Percentiles rank a stretch among this genome's conserved stretches.
Evolutionary conservation across 2,797 vertebrate genomes (phyloP).

Genomic region (Fistularia tabacaria): DNA sequence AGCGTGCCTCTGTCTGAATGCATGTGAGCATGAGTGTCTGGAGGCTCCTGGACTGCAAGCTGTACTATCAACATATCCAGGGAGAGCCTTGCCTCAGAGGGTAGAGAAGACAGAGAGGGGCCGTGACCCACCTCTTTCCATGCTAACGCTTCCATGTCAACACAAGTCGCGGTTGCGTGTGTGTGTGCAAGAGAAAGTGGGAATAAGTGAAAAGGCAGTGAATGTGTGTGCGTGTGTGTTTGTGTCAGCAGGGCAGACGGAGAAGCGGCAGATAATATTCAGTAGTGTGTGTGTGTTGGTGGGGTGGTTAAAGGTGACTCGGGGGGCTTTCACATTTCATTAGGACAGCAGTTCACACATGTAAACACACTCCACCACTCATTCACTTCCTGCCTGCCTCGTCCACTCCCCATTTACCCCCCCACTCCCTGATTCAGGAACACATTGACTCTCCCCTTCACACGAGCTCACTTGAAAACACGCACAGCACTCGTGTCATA

Average conservation of each 20-base stretch:
- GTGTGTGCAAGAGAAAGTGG: slow-evolving; percentile 5
- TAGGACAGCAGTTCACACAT: slow-evolving; percentile 51
- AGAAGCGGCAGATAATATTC: slow-evolving; percentile 11
- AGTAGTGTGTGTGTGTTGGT: slow-evolving; percentile 4
- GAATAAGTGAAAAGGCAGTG: background rate
- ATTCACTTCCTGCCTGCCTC: slow-evolving; percentile 43
- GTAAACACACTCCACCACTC: slow-evolving; percentile 40
- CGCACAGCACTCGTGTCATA: slow-evolving; percentile 27
- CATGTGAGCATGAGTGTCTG: slow-evolving; percentile 35
- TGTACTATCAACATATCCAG: slow-evolving; percentile 55
- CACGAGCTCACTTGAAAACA: slow-evolving; percentile 36
- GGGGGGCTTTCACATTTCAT: slow-evolving; percentile 66
- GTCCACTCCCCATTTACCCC: slow-evolving; percentile 52
- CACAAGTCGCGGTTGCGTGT: slow-evolving; percentile 29
- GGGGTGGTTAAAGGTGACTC: slow-evolving; percentile 51
- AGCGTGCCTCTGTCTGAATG: slow-evolving; percentile 56
- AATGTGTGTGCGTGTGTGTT: background rate
- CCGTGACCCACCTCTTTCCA: slow-evolving; percentile 57
- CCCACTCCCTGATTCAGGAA: slow-evolving; percentile 36
- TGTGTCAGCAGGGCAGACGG: slow-evolving; percentile 4
- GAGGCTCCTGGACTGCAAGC: slow-evolving; percentile 57
- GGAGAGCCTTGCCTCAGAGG: slow-evolving; percentile 48
- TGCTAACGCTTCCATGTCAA: slow-evolving; percentile 57
- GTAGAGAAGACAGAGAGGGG: slow-evolving; percentile 44
- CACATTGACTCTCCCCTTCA: slow-evolving; percentile 29